Evolutionary conservation across 2,888 invertebrate genomes (phyloP).

Genomic region (Ptychoptera contaminata): DNA sequence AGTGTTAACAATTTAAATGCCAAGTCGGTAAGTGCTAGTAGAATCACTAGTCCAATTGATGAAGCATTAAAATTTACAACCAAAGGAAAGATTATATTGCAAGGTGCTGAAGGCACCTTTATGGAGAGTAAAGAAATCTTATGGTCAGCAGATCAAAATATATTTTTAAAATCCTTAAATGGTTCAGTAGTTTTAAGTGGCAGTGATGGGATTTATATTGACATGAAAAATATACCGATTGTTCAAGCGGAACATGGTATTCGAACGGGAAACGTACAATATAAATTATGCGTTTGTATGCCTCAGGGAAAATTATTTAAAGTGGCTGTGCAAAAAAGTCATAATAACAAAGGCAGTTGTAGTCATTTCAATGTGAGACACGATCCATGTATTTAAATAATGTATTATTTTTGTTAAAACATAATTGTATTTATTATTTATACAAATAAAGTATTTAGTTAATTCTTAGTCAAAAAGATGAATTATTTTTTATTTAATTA

Average conservation of each 20-base stretch:
- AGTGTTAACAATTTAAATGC: slow-evolving; percentile 48
- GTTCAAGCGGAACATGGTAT: slow-evolving; percentile 34
- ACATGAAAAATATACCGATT: slow-evolving; percentile 54
- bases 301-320: slow-evolving; percentile 72
- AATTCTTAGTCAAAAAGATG: background rate
- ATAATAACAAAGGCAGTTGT: slow-evolving; percentile 26
- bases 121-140: slow-evolving; percentile 56
- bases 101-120: slow-evolving; percentile 64
- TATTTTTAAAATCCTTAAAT: slow-evolving; percentile 58
- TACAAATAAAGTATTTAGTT: background rate
- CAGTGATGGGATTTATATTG: slow-evolving; percentile 52
- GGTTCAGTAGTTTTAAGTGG: slow-evolving; percentile 55
- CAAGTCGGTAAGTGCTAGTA: slow-evolving; percentile 50
- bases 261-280: slow-evolving; percentile 42
- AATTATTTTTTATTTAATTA: background rate
- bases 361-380: slow-evolving; percentile 23
- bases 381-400: slow-evolving; percentile 22
- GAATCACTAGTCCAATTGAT: slow-evolving; percentile 57
- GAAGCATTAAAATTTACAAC: slow-evolving; percentile 50
- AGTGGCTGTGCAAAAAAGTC: slow-evolving; percentile 46
- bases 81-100: slow-evolving; percentile 44
- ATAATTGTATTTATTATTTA: background rate
- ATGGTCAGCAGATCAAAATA: slow-evolving; percentile 65
- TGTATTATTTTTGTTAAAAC: background rate
- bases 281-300: slow-evolving; percentile 82